phyloP scores from a whole-genome alignment of 2,888 invertebrate genomes.

The Nesidiocoris tenuis region DNA sequence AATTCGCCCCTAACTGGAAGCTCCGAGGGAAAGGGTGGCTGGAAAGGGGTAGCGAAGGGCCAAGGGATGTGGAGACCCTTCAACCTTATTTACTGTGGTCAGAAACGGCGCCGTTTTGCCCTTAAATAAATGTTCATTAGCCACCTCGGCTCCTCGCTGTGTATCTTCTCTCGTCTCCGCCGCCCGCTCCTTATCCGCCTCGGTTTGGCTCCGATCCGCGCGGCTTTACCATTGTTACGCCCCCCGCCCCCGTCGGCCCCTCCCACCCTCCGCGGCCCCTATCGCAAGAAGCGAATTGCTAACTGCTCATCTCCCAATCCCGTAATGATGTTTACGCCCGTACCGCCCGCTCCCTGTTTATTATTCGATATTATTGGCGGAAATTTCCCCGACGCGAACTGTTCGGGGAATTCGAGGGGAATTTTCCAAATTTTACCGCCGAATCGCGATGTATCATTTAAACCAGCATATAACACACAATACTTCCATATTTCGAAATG shows the following conservation, averaged over 20 bases:
- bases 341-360: background rate
- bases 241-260: background rate
- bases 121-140: slow-evolving; percentile 29
- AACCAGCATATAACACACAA: too few relatives aligned
- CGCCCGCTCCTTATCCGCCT: background rate
- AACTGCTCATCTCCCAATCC: background rate
- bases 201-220: background rate
- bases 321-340: background rate
- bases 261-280: background rate
- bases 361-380: too few relatives aligned
- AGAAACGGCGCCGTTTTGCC: slow-evolving; percentile 16
- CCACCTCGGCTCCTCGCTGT: background rate
- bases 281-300: background rate
- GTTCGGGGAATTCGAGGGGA: too few relatives aligned
- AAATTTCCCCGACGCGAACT: too few relatives aligned
- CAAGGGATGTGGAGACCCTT: slow-evolving; percentile 1
- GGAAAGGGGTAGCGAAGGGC: too few relatives aligned
- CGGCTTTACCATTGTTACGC: background rate
- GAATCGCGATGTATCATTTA: too few relatives aligned
- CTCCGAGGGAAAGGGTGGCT: background rate
- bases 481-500: too few relatives aligned
- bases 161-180: background rate
- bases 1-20: background rate
- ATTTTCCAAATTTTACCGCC: too few relatives aligned
- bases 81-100: slow-evolving; percentile 24